These are phyloP conservation scores for Orthonyx spaldingii DNA, from an alignment of 2,113 vertebrate species.

Conservation along the genomic window DNA sequence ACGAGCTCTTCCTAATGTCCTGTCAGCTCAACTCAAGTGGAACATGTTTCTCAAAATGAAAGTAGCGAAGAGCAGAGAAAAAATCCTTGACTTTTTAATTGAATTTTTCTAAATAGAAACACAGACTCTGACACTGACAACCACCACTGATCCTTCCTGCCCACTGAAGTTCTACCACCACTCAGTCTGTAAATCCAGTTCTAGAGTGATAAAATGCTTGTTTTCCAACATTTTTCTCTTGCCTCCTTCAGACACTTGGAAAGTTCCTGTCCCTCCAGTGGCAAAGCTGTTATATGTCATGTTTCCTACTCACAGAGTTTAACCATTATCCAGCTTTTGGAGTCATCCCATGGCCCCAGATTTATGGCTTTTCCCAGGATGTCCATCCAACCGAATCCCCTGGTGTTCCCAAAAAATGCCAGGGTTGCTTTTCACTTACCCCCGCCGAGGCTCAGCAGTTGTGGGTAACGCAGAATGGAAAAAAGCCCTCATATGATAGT, in stretches of 20 bases:
- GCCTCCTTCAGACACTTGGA: background rate
- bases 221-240: slow-evolving; percentile 14
- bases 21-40: slow-evolving; percentile 35
- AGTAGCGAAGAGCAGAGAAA: background rate
- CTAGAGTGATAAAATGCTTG: background rate
- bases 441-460: slow-evolving; percentile 51
- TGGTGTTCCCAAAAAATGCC: background rate
- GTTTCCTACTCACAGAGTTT: background rate
- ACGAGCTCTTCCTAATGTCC: slow-evolving; percentile 54
- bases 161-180: background rate
- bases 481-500: slow-evolving; percentile 68
- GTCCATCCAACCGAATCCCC: background rate
- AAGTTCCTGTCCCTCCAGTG: slow-evolving; percentile 24
- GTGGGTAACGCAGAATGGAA: slow-evolving; percentile 56
- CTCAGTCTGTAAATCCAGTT: background rate
- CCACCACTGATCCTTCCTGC: background rate
- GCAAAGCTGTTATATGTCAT: background rate
- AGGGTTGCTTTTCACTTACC: slow-evolving; percentile 72
- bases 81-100: background rate
- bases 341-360: background rate
- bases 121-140: background rate
- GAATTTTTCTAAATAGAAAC: background rate
- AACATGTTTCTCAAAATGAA: slow-evolving; percentile 23
- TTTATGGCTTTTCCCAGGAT: background rate
- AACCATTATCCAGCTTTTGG: background rate